Conservation (phyloP, 2,113 vertebrate genomes). For the Castor canadensis region DNA sequence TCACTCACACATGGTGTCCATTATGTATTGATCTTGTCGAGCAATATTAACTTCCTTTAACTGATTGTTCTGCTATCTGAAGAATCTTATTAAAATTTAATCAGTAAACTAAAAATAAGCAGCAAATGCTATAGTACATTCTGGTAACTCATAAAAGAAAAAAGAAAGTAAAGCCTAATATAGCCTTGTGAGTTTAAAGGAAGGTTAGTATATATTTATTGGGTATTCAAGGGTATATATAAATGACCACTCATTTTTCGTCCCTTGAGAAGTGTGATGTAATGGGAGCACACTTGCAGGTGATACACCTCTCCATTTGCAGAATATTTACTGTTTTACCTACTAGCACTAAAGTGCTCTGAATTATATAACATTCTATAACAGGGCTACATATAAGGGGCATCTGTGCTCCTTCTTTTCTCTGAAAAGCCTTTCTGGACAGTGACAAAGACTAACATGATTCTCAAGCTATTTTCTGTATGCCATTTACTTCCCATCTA, state of each 20-base stretch:
- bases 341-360: not conserved
- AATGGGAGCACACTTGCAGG: not conserved
- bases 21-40: conserved; percentile 72
- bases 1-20: conserved; percentile 56
- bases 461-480: not conserved
- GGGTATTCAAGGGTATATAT: not conserved
- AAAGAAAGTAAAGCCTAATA: conserved; percentile 51
- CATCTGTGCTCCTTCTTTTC: not conserved
- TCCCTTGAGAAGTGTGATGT: conserved; percentile 18
- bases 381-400: not conserved
- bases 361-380: not conserved
- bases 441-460: not conserved
- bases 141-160: conserved; percentile 70
- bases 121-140: conserved; percentile 65
- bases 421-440: conserved; percentile 30
- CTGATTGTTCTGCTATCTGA: conserved; percentile 64
- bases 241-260: conserved; percentile 37
- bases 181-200: conserved; percentile 60
- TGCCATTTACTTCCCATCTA: not conserved
- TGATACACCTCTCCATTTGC: conserved; percentile 35
- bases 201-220: conserved; percentile 51
- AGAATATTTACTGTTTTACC: conserved; percentile 47
- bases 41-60: conserved; percentile 74
- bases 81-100: conserved; percentile 77
- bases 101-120: conserved; percentile 76